Evolutionary conservation across 2,888 invertebrate species (phyloP), one percentile per base, ranked within the genome.

Genomic region (Diploptera punctata): DNA sequence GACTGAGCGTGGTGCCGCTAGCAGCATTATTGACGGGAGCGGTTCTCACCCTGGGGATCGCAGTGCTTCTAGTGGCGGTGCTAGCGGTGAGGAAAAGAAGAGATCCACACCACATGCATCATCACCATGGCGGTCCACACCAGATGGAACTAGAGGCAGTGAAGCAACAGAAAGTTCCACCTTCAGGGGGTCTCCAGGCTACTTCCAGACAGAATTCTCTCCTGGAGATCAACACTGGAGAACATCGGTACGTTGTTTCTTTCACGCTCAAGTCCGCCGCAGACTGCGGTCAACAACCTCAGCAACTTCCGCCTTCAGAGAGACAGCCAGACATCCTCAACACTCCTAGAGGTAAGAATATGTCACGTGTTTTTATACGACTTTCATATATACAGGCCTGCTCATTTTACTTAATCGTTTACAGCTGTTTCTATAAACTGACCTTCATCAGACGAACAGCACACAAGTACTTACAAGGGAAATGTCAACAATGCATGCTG

Each of bases 211-310:
- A 82, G 33, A 81, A 81, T 74, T 87, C 90, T 18, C 89, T 90
- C 84, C 82, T 91, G 78, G 91, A 91, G 81, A 90, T 93, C 49
- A 93, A 93, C 76, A 92, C 93, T 38, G 93, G 93, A 5, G 77
- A 94, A 77, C 89, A 93, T 78, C 87, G 93, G 77, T 93, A 94
- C 80, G 94, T 94, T 49, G 94, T 94, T 21, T 93, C 94, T 13
- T 94, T 94, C 78, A 94, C 94, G 13, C 87, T 94, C 76, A 94
- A 94, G 81, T 90, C 91, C 47, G 74, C 75, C 19, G 68, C 73
- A 10, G 74, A 75, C 10, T 75, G 75, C 54, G 67, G 60, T 38
- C 38, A 31, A 3, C 68, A 43, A 18, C 57, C 62, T 7, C 61
- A 61, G 13, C 67, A 61, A 67, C 62, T 33, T 44, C 44, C 82